These are phyloP conservation scores for Zootermopsis nevadensis DNA, from an alignment of 2,888 invertebrate species.

Conservation along the genomic window DNA sequence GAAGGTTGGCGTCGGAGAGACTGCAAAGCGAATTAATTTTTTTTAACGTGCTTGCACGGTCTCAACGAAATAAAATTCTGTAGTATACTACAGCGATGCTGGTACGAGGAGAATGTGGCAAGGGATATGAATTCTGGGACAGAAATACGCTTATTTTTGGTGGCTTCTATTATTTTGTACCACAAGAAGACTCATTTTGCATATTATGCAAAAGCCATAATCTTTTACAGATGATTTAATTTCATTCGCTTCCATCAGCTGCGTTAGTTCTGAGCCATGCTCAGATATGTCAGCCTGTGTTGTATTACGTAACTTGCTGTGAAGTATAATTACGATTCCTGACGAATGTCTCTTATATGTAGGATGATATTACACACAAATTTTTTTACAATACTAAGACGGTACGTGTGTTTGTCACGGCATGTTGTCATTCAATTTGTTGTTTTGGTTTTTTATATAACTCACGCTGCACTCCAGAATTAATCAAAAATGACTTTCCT, in stretches of 20 bases:
- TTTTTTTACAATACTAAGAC: too few relatives aligned
- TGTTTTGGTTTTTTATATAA: too few relatives aligned
- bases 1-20: not conserved
- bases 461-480: too few relatives aligned
- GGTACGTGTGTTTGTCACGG: too few relatives aligned
- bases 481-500: too few relatives aligned
- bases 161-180: conserved; percentile 44
- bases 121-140: not conserved
- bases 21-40: not conserved
- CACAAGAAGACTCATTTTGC: conserved; percentile 41
- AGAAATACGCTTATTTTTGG: not conserved
- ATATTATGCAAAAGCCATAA: conserved; percentile 31
- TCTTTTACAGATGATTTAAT: not conserved
- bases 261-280: not conserved
- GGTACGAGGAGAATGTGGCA: not conserved
- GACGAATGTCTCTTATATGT: too few relatives aligned
- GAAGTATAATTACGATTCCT: too few relatives aligned
- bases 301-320: too few relatives aligned
- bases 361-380: too few relatives aligned
- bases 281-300: too few relatives aligned
- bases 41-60: not conserved
- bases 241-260: not conserved
- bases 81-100: not conserved
- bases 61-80: not conserved
- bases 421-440: too few relatives aligned